These are phyloP conservation scores for Trogon surrucura DNA, from an alignment of 2,113 vertebrate genomes.

Conservation along the genomic window DNA sequence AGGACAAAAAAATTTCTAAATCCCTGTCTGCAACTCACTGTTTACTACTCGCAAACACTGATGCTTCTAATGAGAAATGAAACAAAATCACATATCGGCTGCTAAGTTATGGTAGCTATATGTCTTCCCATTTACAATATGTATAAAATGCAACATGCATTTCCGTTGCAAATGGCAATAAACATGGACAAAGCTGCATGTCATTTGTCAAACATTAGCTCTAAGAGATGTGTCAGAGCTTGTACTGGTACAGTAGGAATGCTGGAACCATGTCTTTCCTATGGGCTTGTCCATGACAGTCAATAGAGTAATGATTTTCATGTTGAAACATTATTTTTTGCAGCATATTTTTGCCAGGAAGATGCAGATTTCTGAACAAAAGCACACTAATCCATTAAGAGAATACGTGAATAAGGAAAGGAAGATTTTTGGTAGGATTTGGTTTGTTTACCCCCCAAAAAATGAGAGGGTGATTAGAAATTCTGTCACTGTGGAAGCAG, in stretches of 20 bases:
- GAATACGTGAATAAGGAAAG: neutral
- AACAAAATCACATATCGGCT: neutral
- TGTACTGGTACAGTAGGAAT: neutral
- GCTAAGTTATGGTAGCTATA: neutral
- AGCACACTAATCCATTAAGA: neutral
- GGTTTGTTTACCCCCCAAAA: neutral
- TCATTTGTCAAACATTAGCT: neutral
- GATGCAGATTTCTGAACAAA: neutral
- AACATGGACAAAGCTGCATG: neutral
- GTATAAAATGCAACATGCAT: neutral
- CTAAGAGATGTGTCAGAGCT: neutral
- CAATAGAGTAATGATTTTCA: neutral
- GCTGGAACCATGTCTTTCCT: neutral
- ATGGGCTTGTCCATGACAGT: neutral
- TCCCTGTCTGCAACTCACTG: neutral
- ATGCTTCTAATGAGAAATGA: neutral
- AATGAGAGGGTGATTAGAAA: neutral
- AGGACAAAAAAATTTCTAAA: neutral
- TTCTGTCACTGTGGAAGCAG: neutral
- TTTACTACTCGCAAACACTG: neutral
- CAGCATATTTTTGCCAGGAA: neutral
- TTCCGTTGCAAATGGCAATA: neutral
- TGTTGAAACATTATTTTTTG: neutral
- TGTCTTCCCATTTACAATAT: neutral
- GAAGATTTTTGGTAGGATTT: neutral